These are phyloP conservation scores for Cranoglanis bouderius DNA, from an alignment of 2,113 vertebrate genomes.

Conservation along the genomic window DNA sequence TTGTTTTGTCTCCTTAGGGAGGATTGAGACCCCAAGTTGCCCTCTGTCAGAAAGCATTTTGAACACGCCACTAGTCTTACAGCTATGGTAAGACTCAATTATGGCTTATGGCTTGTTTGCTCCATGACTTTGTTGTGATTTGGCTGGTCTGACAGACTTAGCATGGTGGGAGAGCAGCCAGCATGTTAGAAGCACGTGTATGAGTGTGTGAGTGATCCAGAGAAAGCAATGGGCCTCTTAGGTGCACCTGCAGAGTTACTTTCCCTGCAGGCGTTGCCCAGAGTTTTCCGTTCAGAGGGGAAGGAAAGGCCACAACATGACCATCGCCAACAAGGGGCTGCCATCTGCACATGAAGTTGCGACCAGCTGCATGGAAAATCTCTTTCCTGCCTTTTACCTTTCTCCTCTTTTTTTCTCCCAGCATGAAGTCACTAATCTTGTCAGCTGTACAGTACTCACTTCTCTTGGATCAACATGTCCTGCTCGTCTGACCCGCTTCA, in stretches of 20 bases:
- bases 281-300: conserved; percentile 41
- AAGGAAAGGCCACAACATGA: conserved; percentile 49
- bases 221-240: background rate
- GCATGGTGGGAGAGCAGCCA: background rate
- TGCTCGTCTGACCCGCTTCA: conserved; percentile 35
- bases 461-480: conserved; percentile 31
- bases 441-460: conserved; percentile 37
- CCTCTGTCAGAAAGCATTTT: conserved; percentile 69
- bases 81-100: conserved; percentile 39
- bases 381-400: conserved; percentile 58
- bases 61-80: conserved; percentile 56
- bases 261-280: conserved; percentile 35
- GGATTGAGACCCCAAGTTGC: conserved; percentile 27
- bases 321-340: conserved; percentile 22
- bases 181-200: background rate
- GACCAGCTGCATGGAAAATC: conserved; percentile 53
- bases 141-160: conserved; percentile 19
- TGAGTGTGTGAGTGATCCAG: background rate
- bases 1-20: conserved; percentile 68
- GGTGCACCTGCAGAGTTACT: conserved; percentile 43
- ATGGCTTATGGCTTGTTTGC: conserved; percentile 46
- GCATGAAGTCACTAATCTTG: conserved; percentile 56
- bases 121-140: conserved; percentile 13
- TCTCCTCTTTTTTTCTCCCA: conserved; percentile 24
- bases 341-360: conserved; percentile 54